Evolutionary conservation across 2,888 invertebrate species (phyloP), one percentile per base, ranked within the genome.

Genomic region (Drosophila prolongata): DNA sequence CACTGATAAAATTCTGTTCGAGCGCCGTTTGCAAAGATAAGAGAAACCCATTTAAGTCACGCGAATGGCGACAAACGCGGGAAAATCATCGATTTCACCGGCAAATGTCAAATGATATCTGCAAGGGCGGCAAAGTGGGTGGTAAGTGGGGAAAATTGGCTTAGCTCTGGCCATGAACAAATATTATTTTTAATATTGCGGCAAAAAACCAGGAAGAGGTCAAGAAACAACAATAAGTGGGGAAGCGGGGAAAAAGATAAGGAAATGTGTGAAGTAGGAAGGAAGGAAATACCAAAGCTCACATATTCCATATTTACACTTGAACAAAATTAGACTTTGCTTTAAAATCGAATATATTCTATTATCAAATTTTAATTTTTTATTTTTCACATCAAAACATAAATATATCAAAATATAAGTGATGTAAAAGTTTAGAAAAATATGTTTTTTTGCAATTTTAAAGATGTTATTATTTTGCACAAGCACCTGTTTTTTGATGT

Each of bases 121-220:
- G 10, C 9, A 16, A 38, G 44, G 37, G 57, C 10, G 10, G 10
- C 46, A 8, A 19, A 13, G n/a, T 27, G 42, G 46, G 24, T 19
- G 46, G 53, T 19, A 11, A 27, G 35, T 38, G 46, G 40, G 35
- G 16, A 69, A 77, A 87, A 85, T 87, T 80, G 85, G 84, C 80
- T 85, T 87, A 84, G 75, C 69, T 68, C 57, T 82, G 84, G 57
- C 84, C 84, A 49, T 85, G 84, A 79, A 75, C 56, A 75, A 73
- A 77, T 76, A 85, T 87, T 80, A 85, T 72, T 58, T 78, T 72
- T 72, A 69, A 73, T 75, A 67, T 74, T 62, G 60, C 61, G 72
- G 43, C 50, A 49, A 60, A 76, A 68, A 40, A 47, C 16, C 49
- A 47, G 57, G 55, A 68, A 61, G 52, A 60, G 44, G 58, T 38